These are phyloP conservation scores for Neotragus moschatus DNA, from an alignment of 2,113 vertebrate species.

Conservation along the genomic window DNA sequence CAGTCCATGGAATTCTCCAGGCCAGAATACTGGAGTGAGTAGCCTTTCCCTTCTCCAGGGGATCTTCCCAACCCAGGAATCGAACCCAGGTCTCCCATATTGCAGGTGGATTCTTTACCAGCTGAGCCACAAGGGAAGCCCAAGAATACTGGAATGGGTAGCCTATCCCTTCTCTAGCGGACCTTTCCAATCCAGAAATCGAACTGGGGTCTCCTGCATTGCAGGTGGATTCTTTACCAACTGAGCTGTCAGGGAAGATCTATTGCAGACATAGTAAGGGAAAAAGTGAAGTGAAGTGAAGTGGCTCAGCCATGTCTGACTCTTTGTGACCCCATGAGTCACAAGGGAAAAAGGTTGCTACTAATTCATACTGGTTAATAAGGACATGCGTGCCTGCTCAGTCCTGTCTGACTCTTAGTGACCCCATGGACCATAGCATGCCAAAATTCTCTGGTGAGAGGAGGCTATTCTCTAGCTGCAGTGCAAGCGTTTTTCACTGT, in stretches of 20 bases:
- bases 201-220: background rate
- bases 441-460: background rate
- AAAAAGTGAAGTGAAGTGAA: no score
- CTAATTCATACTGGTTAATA: background rate
- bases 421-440: background rate
- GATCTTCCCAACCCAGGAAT: background rate
- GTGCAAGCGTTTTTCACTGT: background rate
- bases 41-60: background rate
- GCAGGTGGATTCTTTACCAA: background rate
- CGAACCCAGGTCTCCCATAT: background rate
- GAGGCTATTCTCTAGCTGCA: background rate
- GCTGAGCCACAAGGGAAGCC: background rate
- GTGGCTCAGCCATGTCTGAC: no score
- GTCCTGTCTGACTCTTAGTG: background rate
- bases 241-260: background rate
- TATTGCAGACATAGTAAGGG: background rate
- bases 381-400: background rate
- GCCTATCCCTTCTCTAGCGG: background rate
- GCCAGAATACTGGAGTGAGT: background rate
- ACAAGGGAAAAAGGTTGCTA: background rate
- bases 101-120: background rate
- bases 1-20: background rate
- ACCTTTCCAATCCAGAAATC: background rate
- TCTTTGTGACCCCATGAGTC: no score
- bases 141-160: background rate